These are phyloP conservation scores for Nezara viridula DNA, from an alignment of 2,888 invertebrate species.

Conservation along the genomic window DNA sequence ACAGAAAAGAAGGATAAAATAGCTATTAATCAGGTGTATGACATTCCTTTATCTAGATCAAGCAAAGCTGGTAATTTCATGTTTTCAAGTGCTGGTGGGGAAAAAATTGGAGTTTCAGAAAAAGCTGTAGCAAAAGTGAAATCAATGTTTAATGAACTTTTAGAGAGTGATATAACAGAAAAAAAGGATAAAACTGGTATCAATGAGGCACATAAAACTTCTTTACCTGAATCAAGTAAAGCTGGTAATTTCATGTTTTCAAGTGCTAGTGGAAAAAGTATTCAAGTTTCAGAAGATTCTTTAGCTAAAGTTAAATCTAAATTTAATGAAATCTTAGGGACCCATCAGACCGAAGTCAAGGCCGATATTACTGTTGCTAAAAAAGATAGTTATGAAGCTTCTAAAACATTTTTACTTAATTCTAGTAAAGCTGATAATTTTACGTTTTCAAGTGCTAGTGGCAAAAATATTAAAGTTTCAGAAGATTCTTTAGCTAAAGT, in stretches of 20 bases:
- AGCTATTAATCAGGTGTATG: background rate
- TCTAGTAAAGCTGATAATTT: background rate
- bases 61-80: background rate
- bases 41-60: too few species aligned
- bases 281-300: slow-evolving; percentile 63
- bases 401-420: background rate
- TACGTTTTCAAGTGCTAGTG: background rate
- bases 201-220: background rate
- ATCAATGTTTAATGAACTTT: slow-evolving; percentile 15
- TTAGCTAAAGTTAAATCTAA: slow-evolving; percentile 61
- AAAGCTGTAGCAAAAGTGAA: slow-evolving; percentile 63
- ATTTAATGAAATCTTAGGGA: slow-evolving; percentile 9
- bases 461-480: background rate
- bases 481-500: background rate
- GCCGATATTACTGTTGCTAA: too few species aligned
- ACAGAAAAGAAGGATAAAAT: too few species aligned
- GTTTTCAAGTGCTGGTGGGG: slow-evolving; percentile 59
- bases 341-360: background rate
- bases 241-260: slow-evolving; percentile 51
- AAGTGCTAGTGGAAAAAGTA: slow-evolving; percentile 57
- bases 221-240: background rate
- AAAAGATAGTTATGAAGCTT: too few species aligned
- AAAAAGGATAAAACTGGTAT: background rate
- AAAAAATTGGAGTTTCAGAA: slow-evolving; percentile 63
- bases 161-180: background rate